These are phyloP conservation scores for Drosophila prolongata DNA, from an alignment of 2,888 invertebrate genomes.

Conservation along the genomic window DNA sequence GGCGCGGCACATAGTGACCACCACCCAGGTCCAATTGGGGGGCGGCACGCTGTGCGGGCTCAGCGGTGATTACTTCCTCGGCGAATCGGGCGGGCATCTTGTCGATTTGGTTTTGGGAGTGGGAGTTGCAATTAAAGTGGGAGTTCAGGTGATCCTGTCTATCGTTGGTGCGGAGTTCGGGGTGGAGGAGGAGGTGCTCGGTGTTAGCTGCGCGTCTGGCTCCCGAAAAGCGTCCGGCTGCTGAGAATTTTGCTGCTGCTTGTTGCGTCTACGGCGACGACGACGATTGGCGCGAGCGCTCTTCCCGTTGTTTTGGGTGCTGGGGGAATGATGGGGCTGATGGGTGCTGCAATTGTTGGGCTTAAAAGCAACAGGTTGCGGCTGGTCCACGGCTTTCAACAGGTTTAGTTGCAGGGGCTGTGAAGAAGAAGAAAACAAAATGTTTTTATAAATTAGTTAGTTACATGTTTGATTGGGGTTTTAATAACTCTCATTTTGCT, in stretches of 20 bases:
- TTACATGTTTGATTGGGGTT: too few species aligned
- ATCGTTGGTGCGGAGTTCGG: slow-evolving; percentile 35
- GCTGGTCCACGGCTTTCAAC: slow-evolving; percentile 71
- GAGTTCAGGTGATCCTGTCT: slow-evolving; percentile 13
- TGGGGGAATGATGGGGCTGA: slow-evolving; percentile 27
- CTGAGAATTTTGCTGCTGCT: slow-evolving; percentile 70
- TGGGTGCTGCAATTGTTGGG: slow-evolving; percentile 46
- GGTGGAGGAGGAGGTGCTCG: slow-evolving; percentile 57
- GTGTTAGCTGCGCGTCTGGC: slow-evolving; percentile 63
- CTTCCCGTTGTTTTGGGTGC: slow-evolving; percentile 70
- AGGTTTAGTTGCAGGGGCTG: slow-evolving; percentile 47
- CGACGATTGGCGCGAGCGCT: slow-evolving; percentile 78
- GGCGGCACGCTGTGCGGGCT: slow-evolving; percentile 72
- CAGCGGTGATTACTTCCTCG: slow-evolving; percentile 85
- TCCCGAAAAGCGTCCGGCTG: slow-evolving; percentile 68
- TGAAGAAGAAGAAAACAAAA: not conserved
- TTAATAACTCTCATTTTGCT: too few species aligned
- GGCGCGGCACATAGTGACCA: slow-evolving; percentile 69
- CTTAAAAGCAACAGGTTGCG: slow-evolving; percentile 68
- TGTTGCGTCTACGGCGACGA: slow-evolving; percentile 81
- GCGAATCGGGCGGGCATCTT: slow-evolving; percentile 90
- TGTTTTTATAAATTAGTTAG: not conserved
- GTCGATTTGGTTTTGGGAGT: slow-evolving; percentile 33
- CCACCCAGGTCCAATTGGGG: slow-evolving; percentile 80
- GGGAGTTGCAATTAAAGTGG: slow-evolving; percentile 13